phyloP scores from a whole-genome alignment of 1,140 invertebrate species.

The Drosophila truncata region DNA sequence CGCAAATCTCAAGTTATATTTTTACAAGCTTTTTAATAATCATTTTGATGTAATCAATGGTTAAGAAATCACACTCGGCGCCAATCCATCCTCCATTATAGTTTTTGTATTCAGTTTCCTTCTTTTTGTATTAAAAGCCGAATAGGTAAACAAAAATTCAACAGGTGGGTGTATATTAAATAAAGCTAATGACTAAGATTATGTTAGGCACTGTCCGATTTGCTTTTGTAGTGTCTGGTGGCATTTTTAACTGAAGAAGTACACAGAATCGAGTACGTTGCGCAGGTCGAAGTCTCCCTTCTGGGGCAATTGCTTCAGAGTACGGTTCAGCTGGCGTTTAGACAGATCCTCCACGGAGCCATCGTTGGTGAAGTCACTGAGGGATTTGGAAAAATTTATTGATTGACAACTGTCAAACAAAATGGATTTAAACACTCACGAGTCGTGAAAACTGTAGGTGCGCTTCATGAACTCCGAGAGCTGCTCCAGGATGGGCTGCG shows the following conservation, averaged over 20 bases:
- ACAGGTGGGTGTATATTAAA: constrained; percentile 32
- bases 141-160: constrained; percentile 65
- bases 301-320: constrained; percentile 88
- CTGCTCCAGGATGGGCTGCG: constrained; percentile 95
- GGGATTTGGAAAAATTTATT: constrained; percentile 25
- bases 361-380: constrained; percentile 87
- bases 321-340: constrained; percentile 88
- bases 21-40: constrained; percentile 22
- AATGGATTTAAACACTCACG: constrained; percentile 85
- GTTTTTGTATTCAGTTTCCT: constrained; percentile 7
- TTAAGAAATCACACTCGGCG: constrained; percentile 66
- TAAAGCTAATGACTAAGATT: constrained; percentile 37
- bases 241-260: constrained; percentile 92
- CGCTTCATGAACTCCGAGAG: constrained; percentile 91
- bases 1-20: background rate
- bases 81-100: constrained; percentile 8
- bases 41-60: constrained; percentile 41
- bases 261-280: constrained; percentile 91
- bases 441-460: constrained; percentile 88
- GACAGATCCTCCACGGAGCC: constrained; percentile 86
- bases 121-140: constrained; percentile 66
- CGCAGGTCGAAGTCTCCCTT: constrained; percentile 92
- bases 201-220: constrained; percentile 57
- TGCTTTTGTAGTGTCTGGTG: constrained; percentile 88
- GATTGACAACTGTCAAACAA: background rate